phyloP scores from a whole-genome alignment of 1,140 invertebrate species.

The Holotrichia oblita region DNA sequence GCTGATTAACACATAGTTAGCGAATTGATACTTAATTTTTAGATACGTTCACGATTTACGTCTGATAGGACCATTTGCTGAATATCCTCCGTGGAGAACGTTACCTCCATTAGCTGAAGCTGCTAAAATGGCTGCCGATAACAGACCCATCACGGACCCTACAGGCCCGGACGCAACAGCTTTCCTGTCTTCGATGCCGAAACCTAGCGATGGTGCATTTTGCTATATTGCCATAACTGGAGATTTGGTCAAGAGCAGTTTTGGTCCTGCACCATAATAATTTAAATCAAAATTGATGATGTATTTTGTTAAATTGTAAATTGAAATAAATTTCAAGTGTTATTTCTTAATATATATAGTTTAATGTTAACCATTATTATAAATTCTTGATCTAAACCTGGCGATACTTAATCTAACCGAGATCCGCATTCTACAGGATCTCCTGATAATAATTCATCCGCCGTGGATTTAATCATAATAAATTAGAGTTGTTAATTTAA shows the following conservation, averaged over 20 bases:
- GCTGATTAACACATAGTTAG: too few relatives aligned
- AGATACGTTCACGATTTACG: conserved; percentile 56
- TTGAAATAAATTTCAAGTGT: background rate
- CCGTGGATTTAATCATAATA: too few relatives aligned
- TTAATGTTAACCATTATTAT: too few relatives aligned
- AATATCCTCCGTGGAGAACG: conserved; percentile 58
- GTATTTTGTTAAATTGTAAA: too few relatives aligned
- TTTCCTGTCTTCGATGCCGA: conserved; percentile 61
- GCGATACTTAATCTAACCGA: too few relatives aligned
- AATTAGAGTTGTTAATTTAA: too few relatives aligned
- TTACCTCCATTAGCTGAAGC: conserved; percentile 59
- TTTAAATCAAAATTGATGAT: too few relatives aligned
- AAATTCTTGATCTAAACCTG: too few relatives aligned
- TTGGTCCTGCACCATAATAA: conserved; percentile 28
- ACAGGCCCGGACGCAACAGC: conserved; percentile 59
- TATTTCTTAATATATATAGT: too few relatives aligned
- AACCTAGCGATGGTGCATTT: conserved; percentile 63
- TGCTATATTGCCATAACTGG: conserved; percentile 65
- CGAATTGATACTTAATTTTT: background rate
- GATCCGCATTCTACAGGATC: too few relatives aligned
- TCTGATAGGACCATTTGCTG: conserved; percentile 61
- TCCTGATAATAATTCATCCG: too few relatives aligned
- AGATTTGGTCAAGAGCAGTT: conserved; percentile 56
- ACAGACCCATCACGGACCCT: conserved; percentile 61
- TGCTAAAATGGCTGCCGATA: conserved; percentile 57